phyloP scores from a whole-genome alignment of 2,113 vertebrate species.

The Tichodroma muraria region DNA sequence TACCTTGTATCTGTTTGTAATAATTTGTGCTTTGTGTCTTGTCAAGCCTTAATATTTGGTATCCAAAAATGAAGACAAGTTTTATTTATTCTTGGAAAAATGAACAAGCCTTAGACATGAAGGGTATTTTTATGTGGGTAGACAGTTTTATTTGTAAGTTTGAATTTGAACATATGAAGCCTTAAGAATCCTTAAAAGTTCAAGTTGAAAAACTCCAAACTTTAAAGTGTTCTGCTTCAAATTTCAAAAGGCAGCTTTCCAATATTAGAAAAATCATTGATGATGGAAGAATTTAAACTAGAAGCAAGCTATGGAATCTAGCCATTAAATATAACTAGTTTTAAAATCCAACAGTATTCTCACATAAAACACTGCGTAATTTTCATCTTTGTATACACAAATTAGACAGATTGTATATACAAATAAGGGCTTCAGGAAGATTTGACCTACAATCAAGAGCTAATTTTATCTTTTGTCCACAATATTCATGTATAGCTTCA shows the following conservation, averaged over 20 bases:
- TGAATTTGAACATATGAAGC: background rate
- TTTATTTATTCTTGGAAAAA: constrained; percentile 20
- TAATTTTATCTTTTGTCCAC: background rate
- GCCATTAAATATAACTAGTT: background rate
- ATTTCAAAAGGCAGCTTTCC: background rate
- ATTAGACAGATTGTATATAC: background rate
- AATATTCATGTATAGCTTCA: background rate
- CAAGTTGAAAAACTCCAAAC: background rate
- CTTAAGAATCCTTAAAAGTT: background rate
- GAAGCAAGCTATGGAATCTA: background rate
- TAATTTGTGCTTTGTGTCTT: background rate
- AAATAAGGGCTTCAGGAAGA: background rate
- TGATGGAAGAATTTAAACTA: background rate
- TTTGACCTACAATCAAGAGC: background rate
- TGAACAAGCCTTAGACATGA: background rate
- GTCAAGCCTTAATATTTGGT: constrained; percentile 11
- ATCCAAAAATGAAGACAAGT: background rate
- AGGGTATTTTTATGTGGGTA: background rate
- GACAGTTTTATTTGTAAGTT: background rate
- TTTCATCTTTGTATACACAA: background rate
- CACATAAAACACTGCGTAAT: background rate
- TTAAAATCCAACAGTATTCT: background rate
- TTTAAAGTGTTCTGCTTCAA: background rate
- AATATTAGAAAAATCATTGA: background rate
- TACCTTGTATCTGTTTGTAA: constrained; percentile 15